Evolutionary conservation across 2,113 vertebrate species (phyloP), one percentile per base, ranked within the genome.

Genomic region (Lucifuga dentata): DNA sequence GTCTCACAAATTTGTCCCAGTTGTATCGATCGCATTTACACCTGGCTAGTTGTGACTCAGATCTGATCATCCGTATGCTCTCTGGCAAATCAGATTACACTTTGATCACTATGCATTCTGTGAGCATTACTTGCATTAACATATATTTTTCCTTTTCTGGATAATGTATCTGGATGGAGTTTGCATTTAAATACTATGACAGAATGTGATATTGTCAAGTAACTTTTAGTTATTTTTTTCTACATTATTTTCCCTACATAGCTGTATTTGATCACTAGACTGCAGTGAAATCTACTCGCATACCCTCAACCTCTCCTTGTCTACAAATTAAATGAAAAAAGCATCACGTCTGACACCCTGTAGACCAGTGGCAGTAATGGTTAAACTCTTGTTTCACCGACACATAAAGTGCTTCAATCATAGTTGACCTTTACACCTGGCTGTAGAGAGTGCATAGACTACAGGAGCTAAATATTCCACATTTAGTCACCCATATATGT

Each of bases 261-360:
- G 73, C 41, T 56, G 29, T 7, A 45, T 48, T 17, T 53, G 52
- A 75, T 77, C 68, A 69, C 59, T 9, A 6, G 48, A 69, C 44
- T 20, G 19, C 51, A 33, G 29, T 72, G 49, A 62, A 83, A 79
- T 81, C 76, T 20, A 13, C 52, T 46, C 64, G 36, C 56, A 46
- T 45, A 40, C 16, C 63, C 32, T 64, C 32, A 43, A 21, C 61
- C 59, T 75, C 60, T 52, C 35, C 50, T 52, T 45, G 69, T 68
- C 32, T n/a, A n/a, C 58, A 49, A 26, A 2, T 6, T 60, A 63
- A 73, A 76, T 68, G 17, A 58, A 70, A 80, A 80, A 64, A 48
- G 38, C 53, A 44, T 15, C 13, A 52, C 49, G 23, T 46, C 0
- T 68, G 49, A 40, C 49, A 33, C 3, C 8, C 7, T 45, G 23